A percentile compares a stretch with the other conserved stretches of the same genome.
phyloP scores from a whole-genome alignment of 2,113 vertebrate genomes.

The Dipodomys spectabilis region DNA sequence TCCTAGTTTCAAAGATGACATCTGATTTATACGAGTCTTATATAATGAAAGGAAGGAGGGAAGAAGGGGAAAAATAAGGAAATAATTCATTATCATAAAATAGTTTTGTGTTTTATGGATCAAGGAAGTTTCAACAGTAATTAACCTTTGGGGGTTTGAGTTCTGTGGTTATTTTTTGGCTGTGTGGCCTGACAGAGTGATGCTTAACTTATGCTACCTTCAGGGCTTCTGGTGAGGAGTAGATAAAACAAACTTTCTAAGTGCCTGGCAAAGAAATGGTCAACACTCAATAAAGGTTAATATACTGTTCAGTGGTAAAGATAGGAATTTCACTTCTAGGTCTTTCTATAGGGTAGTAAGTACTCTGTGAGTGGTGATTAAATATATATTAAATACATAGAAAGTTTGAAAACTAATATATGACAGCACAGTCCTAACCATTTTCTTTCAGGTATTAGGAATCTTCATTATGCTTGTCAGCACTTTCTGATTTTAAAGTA shows the following conservation, averaged over 20 bases:
- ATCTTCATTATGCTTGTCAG: neutral
- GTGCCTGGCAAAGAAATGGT: neutral
- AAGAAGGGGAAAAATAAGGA: neutral
- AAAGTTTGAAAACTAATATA: too few species aligned
- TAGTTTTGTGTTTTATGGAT: neutral
- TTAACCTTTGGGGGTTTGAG: neutral
- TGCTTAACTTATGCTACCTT: neutral
- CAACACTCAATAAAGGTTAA: neutral
- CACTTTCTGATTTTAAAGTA: too few species aligned
- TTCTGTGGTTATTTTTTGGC: neutral
- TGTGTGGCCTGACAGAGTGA: neutral
- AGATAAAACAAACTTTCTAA: neutral
- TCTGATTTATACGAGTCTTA: neutral
- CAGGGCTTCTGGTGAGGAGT: neutral
- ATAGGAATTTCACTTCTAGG: neutral
- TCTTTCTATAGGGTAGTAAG: neutral
- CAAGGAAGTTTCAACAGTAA: neutral
- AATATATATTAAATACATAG: neutral
- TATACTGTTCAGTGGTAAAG: neutral
- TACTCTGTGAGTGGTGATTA: neutral
- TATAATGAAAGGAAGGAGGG: neutral
- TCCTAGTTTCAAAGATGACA: neutral
- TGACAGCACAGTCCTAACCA: too few species aligned
- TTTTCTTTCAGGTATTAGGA: neutral
- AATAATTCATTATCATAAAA: neutral